phyloP scores from a whole-genome alignment of 2,113 vertebrate genomes.

The Bathybates hornii region DNA sequence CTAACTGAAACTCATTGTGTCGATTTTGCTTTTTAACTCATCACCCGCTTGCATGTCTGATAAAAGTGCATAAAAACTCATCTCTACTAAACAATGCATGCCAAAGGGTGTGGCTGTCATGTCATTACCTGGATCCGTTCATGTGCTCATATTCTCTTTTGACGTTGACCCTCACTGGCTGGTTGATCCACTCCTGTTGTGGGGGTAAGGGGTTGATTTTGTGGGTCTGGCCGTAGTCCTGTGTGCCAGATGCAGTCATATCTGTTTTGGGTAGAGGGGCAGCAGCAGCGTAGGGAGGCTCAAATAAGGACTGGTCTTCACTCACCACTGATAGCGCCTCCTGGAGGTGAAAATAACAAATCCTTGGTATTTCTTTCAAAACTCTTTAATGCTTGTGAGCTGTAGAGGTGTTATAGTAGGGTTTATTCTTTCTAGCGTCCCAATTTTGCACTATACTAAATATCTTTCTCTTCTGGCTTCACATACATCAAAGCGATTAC shows the following conservation, averaged over 20 bases:
- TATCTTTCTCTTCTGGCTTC: not conserved
- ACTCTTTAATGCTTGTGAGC: not conserved
- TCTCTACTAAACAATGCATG: not conserved
- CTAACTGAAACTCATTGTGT: not conserved
- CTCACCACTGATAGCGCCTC: conserved; percentile 99
- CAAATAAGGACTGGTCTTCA: conserved; percentile 98
- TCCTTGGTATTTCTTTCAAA: not conserved
- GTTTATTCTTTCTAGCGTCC: not conserved
- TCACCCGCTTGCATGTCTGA: not conserved
- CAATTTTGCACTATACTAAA: not conserved
- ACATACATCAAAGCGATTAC: not conserved
- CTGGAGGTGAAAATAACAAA: conserved; percentile 59
- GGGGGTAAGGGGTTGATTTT: conserved; percentile 95
- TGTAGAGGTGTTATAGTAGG: not conserved
- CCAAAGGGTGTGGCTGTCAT: not conserved
- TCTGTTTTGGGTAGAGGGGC: conserved; percentile 93
- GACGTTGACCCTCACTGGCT: conserved; percentile 87
- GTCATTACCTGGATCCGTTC: conserved; percentile 90
- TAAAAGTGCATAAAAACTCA: not conserved
- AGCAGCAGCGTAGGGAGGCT: conserved; percentile 88
- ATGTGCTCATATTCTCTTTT: conserved; percentile 98
- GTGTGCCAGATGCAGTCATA: conserved; percentile 97
- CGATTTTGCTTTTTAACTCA: not conserved
- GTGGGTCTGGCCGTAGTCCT: conserved; percentile 94
- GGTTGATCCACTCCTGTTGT: conserved; percentile 97